Evolutionary conservation across 2,797 vertebrate species (phyloP), one percentile per base, ranked within the genome.

Genomic region (Cirrhinus molitorella): DNA sequence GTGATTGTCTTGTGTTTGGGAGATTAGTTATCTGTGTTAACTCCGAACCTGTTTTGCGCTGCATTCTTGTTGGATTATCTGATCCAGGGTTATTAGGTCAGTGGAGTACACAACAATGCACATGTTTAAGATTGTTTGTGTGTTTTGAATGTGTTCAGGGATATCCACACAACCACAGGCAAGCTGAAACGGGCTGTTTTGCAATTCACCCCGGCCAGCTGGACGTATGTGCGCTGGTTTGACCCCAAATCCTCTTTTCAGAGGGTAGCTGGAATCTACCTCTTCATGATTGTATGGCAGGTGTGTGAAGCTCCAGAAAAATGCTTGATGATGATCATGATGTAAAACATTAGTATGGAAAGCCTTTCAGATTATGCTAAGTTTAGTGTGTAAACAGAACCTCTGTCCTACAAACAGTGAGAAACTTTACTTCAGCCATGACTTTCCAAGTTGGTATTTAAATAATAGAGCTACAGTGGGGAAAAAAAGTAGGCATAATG

Each of bases 251-350:
- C 98, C 63, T 99, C 98, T 5, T 96, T 98, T 90, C 98, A 99
- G 92, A 96, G 98, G 85, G 96, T 99, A 88, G 96, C 92, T 79
- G 98, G 98, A 49, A 91, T 99, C 85, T 99, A 99, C 89, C 95
- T 99, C 88, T 99, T 99, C 92, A 98, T 99, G 97, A 99, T 99
- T 91, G 95, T 99, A 91, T 99, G 98, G 98, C 98, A 99, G 97
- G 98, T 99, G 92, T 90, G 94, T 88, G 47, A 9, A 0, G 23
- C n/a, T 21, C 43, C 34, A 59, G 16, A 23, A 43, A 75, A 59
- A 66, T 10, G 21, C 21, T 16, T 61, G 23, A 61, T 61, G 1
- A 9, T 43, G 40, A 43, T 43, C 9, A 67, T 67, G 2, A 67
- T 37, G 19, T 55, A n/a, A 53, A 53, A 6, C 71, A 45, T 4